Conservation (phyloP, 2,113 vertebrate genomes). For the Nothoprocta pentlandii region DNA sequence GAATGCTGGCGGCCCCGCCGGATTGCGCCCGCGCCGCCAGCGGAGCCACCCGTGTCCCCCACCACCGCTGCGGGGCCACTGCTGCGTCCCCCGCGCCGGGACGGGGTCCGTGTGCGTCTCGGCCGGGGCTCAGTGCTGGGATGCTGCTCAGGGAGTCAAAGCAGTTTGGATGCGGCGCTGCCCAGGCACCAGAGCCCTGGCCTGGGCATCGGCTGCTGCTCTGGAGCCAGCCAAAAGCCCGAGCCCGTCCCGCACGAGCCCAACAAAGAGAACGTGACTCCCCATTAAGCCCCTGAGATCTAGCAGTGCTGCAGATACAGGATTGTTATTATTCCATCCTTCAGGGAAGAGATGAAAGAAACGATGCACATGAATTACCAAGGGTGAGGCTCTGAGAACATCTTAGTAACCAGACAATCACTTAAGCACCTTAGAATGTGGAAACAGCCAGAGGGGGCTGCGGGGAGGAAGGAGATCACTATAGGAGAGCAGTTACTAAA, state of each 20-base stretch:
- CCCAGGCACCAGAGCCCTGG: neutral
- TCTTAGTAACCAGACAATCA: constrained; percentile 17
- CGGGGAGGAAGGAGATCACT: constrained; percentile 37
- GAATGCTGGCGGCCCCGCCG: neutral
- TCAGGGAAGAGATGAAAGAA: constrained; percentile 54
- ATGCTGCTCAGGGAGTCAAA: neutral
- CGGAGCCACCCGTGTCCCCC: neutral
- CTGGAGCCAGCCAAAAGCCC: too few relatives aligned
- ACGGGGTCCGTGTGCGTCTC: accelerated
- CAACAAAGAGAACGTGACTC: neutral
- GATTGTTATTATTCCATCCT: constrained; percentile 42
- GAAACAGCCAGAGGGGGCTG: constrained; percentile 58
- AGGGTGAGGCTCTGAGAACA: constrained; percentile 70
- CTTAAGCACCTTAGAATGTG: constrained; percentile 31
- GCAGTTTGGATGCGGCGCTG: neutral
- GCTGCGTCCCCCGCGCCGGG: neutral
- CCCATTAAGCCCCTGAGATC: constrained; percentile 1
- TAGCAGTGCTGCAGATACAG: neutral
- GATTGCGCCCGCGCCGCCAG: neutral
- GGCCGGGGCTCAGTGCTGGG: neutral
- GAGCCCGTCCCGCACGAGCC: too few relatives aligned
- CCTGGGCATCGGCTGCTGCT: too few relatives aligned
- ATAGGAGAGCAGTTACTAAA: constrained; percentile 29
- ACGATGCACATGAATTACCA: constrained; percentile 20
- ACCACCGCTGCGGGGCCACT: neutral